Conservation (phyloP, 92 coral and sea anemone species). For the Galaxea fascicularis region DNA sequence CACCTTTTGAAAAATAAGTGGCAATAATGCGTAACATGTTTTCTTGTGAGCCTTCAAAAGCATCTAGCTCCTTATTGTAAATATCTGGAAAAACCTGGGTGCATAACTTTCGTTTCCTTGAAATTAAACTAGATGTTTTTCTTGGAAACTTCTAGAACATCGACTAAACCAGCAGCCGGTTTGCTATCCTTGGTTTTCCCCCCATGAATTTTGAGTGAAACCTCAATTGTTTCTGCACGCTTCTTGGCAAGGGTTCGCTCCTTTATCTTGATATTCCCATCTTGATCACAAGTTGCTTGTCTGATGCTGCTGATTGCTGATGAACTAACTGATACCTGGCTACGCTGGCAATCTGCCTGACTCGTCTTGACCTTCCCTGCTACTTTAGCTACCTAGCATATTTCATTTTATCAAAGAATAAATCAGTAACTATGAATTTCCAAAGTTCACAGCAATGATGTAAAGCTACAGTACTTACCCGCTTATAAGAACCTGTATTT, state of each 20-base stretch:
- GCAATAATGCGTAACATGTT: conserved; percentile 62
- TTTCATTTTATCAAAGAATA: conserved; percentile 15
- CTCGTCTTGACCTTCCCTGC: conserved; percentile 14
- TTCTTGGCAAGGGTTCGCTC: conserved; percentile 40
- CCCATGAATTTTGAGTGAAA: conserved; percentile 37
- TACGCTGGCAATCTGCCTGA: conserved; percentile 27
- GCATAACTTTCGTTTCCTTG: conserved; percentile 58
- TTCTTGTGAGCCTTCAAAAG: conserved; percentile 58
- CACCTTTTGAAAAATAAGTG: conserved; percentile 67
- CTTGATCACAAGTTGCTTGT: conserved; percentile 43
- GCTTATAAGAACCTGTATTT: too few species aligned
- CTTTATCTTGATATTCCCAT: conserved; percentile 38
- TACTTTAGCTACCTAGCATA: conserved; percentile 45
- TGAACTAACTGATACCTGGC: conserved; percentile 41
- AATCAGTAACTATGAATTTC: conserved; percentile 21
- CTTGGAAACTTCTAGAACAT: conserved; percentile 33
- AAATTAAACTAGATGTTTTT: conserved; percentile 29
- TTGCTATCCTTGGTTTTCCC: conserved; percentile 10
- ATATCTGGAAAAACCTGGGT: conserved; percentile 66
- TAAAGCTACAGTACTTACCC: neutral
- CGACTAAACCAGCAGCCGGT: conserved; percentile 37
- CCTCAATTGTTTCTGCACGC: conserved; percentile 46
- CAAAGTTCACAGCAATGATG: conserved; percentile 27
- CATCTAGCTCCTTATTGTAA: conserved; percentile 45
- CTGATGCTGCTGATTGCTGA: conserved; percentile 33